Evolutionary conservation across 2,797 vertebrate genomes (phyloP).

Genomic region (Myioborus miniatus): DNA sequence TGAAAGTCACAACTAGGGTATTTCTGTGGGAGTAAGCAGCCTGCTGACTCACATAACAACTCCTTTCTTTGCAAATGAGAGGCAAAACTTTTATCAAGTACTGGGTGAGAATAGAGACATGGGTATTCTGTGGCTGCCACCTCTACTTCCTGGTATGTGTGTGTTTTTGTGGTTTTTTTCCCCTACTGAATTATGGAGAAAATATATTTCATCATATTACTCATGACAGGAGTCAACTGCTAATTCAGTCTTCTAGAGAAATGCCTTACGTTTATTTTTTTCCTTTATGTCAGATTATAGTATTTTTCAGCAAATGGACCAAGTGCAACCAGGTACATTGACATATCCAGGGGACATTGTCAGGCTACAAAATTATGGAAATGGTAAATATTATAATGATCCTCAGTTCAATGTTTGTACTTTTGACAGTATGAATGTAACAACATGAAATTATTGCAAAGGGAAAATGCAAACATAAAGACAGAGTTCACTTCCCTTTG

Average conservation of each 20-base stretch:
- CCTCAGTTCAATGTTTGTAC: neutral
- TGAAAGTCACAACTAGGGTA: neutral
- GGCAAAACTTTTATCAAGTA: neutral
- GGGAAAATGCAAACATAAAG: neutral
- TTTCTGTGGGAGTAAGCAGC: neutral
- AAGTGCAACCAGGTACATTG: neutral
- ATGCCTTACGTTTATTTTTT: neutral
- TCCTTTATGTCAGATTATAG: neutral
- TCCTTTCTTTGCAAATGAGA: neutral
- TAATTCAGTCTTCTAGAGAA: neutral
- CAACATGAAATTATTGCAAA: neutral
- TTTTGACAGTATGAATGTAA: neutral
- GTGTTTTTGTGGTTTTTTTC: neutral
- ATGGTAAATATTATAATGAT: neutral
- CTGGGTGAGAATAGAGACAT: neutral
- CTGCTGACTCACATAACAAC: neutral
- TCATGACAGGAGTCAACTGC: neutral
- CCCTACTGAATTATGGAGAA: neutral
- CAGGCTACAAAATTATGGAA: neutral
- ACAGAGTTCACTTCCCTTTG: neutral
- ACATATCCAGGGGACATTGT: neutral
- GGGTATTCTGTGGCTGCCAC: neutral
- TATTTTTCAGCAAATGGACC: neutral
- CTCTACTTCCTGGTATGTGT: neutral
- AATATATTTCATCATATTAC: neutral